Evolutionary conservation across 2,113 vertebrate species (phyloP).

Genomic region (Sceloporus tristichus): DNA sequence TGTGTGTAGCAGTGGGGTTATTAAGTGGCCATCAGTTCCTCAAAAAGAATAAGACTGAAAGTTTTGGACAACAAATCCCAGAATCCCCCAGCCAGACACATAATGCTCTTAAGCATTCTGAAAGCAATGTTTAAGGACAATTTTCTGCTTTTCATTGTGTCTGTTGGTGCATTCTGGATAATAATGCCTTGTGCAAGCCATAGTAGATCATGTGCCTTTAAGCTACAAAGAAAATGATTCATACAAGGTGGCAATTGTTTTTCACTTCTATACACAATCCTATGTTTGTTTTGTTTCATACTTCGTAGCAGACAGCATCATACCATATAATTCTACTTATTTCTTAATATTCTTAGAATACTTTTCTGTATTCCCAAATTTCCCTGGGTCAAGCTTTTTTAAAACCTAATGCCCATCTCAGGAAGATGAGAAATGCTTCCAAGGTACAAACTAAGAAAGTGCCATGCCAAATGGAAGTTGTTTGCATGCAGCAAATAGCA

Average conservation of each 20-base stretch:
- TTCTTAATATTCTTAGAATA: slow-evolving; percentile 64
- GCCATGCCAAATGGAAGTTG: slow-evolving; percentile 66
- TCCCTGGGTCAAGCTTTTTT: slow-evolving; percentile 71
- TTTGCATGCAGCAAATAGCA: slow-evolving; percentile 77
- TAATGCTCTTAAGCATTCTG: too few relatives aligned
- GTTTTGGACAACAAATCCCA: too few relatives aligned
- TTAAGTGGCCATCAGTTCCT: too few relatives aligned
- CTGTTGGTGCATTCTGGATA: too few relatives aligned
- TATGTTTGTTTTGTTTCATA: background rate
- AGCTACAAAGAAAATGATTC: background rate
- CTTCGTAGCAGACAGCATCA: slow-evolving; percentile 30
- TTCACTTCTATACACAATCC: background rate
- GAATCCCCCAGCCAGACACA: too few relatives aligned
- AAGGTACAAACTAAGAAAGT: slow-evolving; percentile 65
- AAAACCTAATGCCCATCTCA: slow-evolving; percentile 70
- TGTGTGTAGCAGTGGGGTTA: too few relatives aligned
- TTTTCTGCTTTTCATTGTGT: background rate
- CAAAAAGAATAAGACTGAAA: too few relatives aligned
- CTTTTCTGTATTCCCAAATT: slow-evolving; percentile 73
- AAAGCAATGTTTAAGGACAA: background rate
- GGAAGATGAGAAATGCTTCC: slow-evolving; percentile 72
- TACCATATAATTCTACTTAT: slow-evolving; percentile 70
- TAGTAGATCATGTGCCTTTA: background rate
- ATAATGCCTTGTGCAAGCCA: background rate
- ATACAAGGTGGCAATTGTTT: background rate